A percentile compares a stretch with the other conserved stretches of the same genome.
Evolutionary conservation across 1,140 invertebrate species (phyloP).

Genomic region (Brachionus rubens): DNA sequence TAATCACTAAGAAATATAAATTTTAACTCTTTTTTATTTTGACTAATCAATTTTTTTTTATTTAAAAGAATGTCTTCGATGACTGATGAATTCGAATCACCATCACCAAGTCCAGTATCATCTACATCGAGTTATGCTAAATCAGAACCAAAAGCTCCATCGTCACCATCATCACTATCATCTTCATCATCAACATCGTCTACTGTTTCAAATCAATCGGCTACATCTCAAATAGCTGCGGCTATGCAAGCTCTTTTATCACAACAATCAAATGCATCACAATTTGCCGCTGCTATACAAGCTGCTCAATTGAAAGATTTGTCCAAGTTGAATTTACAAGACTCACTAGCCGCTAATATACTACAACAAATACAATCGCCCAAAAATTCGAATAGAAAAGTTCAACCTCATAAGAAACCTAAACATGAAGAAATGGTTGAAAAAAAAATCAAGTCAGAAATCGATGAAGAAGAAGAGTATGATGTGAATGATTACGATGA

Average conservation of each 20-base stretch:
- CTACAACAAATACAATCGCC: conserved; percentile 10
- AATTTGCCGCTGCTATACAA: neutral
- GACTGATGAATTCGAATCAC: conserved; percentile 10
- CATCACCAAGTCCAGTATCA: neutral
- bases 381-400: neutral
- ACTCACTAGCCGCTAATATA: conserved; percentile 11
- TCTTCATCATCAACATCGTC: conserved; percentile 28
- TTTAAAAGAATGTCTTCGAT: conserved; percentile 45
- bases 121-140: neutral
- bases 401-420: neutral
- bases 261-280: neutral
- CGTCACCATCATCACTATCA: neutral
- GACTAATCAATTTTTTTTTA: neutral
- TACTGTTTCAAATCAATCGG: neutral
- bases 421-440: neutral
- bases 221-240: neutral
- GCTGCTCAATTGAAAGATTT: neutral
- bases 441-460: conserved; percentile 20
- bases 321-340: neutral
- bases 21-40: neutral
- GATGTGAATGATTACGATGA: neutral
- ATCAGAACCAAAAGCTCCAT: neutral
- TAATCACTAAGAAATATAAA: neutral
- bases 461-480: conserved; percentile 25
- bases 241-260: conserved; percentile 24